Base-by-base conservation (phyloP, 2,888 invertebrate genomes). In the Drosophila kuntzei region DNA sequence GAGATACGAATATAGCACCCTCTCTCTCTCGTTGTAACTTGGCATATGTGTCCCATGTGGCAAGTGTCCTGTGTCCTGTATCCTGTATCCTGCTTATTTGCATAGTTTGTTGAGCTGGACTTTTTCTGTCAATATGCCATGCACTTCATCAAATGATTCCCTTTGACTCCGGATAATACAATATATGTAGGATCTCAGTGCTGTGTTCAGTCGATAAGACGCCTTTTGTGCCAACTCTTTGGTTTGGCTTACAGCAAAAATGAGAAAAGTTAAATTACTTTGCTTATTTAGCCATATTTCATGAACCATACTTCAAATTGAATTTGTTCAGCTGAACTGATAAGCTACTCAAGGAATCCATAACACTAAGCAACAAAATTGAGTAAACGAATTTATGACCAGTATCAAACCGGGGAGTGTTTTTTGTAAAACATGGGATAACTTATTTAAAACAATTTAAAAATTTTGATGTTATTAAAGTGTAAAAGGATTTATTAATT, bases 241-340 rank as follows among this genome's bases (percentile, higher is more conserved):
- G 27, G 18, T 39, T 46, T 69, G 71, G 64, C 57, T 59, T 50
- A 58, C 67, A 58, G 29, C 59, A 63, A 61, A 86, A 79, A 70
- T 80, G 76, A 67, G 66, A 68, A 79, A 84, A 89, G 87, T 89
- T 84, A 84, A 89, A 89, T 84, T 76, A 84, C 89, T 79, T 87
- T 80, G 65, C 68, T 71, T 83, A 71, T 86, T 82, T 79, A 37
- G 77, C 49, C 59, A 67, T 67, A 65, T 60, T 54, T 68, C 27
- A 50, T 63, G 55, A n/a, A 16, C 22, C 46, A 50, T 50, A 16
- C 47, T 37, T 61, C 36, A 71, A 71, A 59, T 64, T 64, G 66
- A 67, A 67, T 66, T 63, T 74, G 39, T 14, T 44, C 27, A 34
- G 58, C 39, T 76, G 61, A 43, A 55, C 50, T 53, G 57, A 71